Evolutionary conservation across 2,113 vertebrate genomes (phyloP), one percentile per base, ranked within the genome.

Genomic region (Andinoacara biseriatus): DNA sequence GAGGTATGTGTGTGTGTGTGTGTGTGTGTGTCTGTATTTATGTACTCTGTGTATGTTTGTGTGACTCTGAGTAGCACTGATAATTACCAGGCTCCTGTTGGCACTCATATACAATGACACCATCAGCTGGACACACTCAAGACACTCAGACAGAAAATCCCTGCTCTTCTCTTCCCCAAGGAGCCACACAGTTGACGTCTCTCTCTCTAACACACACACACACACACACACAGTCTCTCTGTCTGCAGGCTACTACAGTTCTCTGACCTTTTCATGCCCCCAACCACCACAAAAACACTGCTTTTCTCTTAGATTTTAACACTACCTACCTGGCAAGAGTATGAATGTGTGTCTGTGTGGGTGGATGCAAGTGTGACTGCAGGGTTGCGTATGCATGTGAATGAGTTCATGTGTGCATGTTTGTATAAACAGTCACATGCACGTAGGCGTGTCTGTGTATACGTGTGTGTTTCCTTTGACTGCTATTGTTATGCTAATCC

Each of bases 401-500:
- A 24, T 2, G 2, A 74, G 18, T 75, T 61, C 35, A 52, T 84
- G 46, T 61, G 29, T 1, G 65, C 43, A 29, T 54, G 60, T n/a
- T 0, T 1, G 9, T 72, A 17, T 72, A 61, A 77, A 85, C 49
- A 7, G 62, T 49, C 17, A 10, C 38, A 9, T 3, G 6, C 15
- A 17, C 18, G 74, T 75, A 8, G 54, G 59, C 17, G 43, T 72
- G 65, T 72, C 26, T 69, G 11, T 69, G 63, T 62, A 5, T 81
- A 43, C 5, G 29, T 31, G 74, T 61, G 10, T 78, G 58, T 90
- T 65, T 86, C 80, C 74, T 90, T 63, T 85, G 83, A 86, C 58
- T 82, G 58, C 52, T 54, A 85, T 89, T 93, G 80, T 93, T 89
- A 93, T 94, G 93, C 82, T 91, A 93, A 94, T 93, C 61, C 77